Evolutionary conservation across 2,797 vertebrate genomes (phyloP), one percentile per base, ranked within the genome.

Genomic region (Notolabrus celidotus): DNA sequence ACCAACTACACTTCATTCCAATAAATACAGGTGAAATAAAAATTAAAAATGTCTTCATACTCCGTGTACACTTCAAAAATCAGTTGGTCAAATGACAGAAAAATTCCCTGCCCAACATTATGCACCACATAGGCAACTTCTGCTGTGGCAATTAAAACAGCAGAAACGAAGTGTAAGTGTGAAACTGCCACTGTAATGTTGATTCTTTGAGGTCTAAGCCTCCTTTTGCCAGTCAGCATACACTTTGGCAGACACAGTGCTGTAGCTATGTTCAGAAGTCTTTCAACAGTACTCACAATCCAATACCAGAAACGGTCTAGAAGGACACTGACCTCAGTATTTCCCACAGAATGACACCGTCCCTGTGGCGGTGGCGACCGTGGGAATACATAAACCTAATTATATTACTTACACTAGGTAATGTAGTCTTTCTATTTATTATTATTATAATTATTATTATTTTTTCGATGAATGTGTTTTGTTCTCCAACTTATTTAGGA

Each of bases 271-370:
- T 11, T 10, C 33, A 34, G 17, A 22, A 10, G 6, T 38, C 10
- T 12, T 50, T 68, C 22, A 51, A 45, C 38, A 68, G 12, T 34
- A 25, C 27, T 51, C 56, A 25, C 11, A 25, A 4, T 5, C 46
- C 5, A 17, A 42, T n/a, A 19, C 4, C 4, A 41, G 38, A 41
- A 41, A 41, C 10, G n/a, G n/a, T n/a, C n/a, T n/a, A n/a, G n/a
- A n/a, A n/a, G n/a, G n/a, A n/a, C n/a, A n/a, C n/a, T n/a, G n/a
- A n/a, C n/a, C n/a, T n/a, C n/a, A n/a, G n/a, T n/a, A n/a, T n/a
- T n/a, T n/a, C n/a, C n/a, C n/a, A n/a, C n/a, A n/a, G n/a, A n/a
- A n/a, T n/a, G n/a, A n/a, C n/a, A n/a, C n/a, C n/a, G n/a, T n/a
- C n/a, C n/a, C n/a, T n/a, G n/a, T n/a, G n/a, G n/a, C n/a, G n/a